Evolutionary conservation across 2,888 invertebrate species (phyloP).

Genomic region (Conistra vaccinii): DNA sequence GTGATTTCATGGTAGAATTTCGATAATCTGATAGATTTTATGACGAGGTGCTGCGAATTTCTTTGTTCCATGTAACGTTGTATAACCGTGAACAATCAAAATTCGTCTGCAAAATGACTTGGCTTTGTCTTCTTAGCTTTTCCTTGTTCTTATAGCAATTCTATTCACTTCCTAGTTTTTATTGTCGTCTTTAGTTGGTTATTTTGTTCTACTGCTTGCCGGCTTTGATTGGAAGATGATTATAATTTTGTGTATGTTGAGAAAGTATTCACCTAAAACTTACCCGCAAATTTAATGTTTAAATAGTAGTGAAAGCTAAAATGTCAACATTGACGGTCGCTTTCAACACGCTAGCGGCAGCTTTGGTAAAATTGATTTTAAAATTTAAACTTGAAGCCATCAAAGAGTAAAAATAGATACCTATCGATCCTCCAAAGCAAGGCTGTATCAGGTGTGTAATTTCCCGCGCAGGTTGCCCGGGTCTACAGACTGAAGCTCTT

Average conservation of each 20-base stretch:
- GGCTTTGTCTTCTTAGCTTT: constrained; percentile 37
- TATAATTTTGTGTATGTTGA: constrained; percentile 14
- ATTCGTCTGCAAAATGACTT: constrained; percentile 21
- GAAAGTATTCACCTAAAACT: constrained; percentile 26
- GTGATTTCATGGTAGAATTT: constrained; percentile 20
- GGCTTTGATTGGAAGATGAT: constrained; percentile 11
- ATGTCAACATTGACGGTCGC: constrained; percentile 45
- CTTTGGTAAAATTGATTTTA: constrained; percentile 35
- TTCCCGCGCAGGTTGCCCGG: constrained; percentile 13
- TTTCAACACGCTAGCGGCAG: constrained; percentile 11
- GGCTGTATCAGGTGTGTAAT: constrained; percentile 40
- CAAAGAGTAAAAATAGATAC: constrained; percentile 45
- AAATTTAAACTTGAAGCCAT: constrained; percentile 15
- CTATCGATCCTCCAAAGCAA: constrained; percentile 50
- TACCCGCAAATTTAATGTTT: constrained; percentile 41
- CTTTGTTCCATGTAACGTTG: constrained; percentile 12
- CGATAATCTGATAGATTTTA: constrained; percentile 14
- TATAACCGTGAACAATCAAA: constrained; percentile 27
- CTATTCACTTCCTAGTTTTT: constrained; percentile 46
- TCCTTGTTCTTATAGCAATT: constrained; percentile 30
- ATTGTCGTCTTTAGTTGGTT: constrained; percentile 12
- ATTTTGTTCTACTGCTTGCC: constrained; percentile 26
- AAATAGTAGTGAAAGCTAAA: constrained; percentile 50
- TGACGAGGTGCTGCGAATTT: constrained; percentile 21
- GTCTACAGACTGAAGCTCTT: neutral